Evolutionary conservation across 2,888 invertebrate species (phyloP), one percentile per base, ranked within the genome.

Genomic region (Aporophyla nigra): DNA sequence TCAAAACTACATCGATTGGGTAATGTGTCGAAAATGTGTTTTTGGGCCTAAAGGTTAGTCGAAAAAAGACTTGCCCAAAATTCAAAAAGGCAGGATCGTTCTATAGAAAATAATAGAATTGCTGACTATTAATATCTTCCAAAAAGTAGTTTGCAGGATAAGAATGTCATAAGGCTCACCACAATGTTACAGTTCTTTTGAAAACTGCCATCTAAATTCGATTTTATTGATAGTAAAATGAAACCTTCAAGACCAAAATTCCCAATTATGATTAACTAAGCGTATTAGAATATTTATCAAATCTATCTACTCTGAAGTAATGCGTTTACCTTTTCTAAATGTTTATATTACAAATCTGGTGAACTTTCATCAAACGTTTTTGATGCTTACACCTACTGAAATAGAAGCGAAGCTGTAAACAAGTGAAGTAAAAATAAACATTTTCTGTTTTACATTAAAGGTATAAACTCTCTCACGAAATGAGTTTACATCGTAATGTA

Each of bases 401-500:
- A 85, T 82, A 71, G 73, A 83, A 82, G 49, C 85, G 62, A 67
- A 73, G 6, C 69, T 71, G 63, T 86, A 84, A 86, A 84, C 84
- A 86, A 79, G 33, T 67, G 19, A 63, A 74, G 61, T 79, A 73
- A 81, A 80, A 84, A 80, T 70, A 85, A 65, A 33, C 71, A 51
- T 82, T 66, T 56, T 65, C 62, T 56, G 78, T 46, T 85, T 78
- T 49, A 70, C 73, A 67, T 79, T 85, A 79, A 76, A 58, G 79
- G 79, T 67, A 79, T 51, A 66, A 79, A 66, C 51, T 56, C 56
- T n/a, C 84, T 51, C 68, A 76, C 54, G 69, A 77, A 77, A 82
- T 68, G 69, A 76, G 77, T 76, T 80, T 70, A 75, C 75, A 71
- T 86, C 84, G 80, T 86, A 74, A 80, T 69, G 69, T 86, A 78